phyloP scores from a whole-genome alignment of 1,140 invertebrate species.

The Colletes latitarsis region DNA sequence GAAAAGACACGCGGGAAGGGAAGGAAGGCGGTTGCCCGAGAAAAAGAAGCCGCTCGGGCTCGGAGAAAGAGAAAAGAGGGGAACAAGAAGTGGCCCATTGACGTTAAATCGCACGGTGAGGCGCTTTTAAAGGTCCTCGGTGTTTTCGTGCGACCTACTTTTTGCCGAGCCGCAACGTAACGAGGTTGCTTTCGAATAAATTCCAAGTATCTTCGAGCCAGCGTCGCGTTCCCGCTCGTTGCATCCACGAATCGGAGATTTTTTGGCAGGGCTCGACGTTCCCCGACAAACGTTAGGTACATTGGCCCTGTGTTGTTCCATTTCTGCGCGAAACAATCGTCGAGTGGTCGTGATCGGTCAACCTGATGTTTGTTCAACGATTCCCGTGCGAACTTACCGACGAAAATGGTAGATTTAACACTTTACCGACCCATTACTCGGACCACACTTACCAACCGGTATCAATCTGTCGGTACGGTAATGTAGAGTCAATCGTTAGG shows the following conservation, averaged over 20 bases:
- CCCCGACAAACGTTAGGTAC: not conserved
- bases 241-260: slow-evolving; percentile 38
- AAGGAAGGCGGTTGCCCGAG: not conserved
- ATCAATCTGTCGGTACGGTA: no score
- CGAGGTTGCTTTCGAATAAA: slow-evolving; percentile 72
- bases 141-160: slow-evolving; percentile 74
- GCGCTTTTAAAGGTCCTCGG: slow-evolving; percentile 62
- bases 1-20: not conserved
- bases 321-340: not conserved
- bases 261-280: slow-evolving; percentile 6
- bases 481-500: no score
- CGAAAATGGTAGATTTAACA: no score
- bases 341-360: not conserved
- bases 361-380: no score
- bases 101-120: slow-evolving; percentile 69
- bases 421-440: no score
- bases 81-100: slow-evolving; percentile 61
- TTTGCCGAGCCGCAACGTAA: slow-evolving; percentile 61
- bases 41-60: slow-evolving; percentile 17
- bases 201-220: slow-evolving; percentile 59
- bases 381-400: no score
- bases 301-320: not conserved
- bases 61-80: slow-evolving; percentile 15
- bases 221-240: slow-evolving; percentile 2
- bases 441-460: no score